Base-by-base conservation (phyloP, 1,140 invertebrate genomes). In the Brachionus rotundiformis region DNA sequence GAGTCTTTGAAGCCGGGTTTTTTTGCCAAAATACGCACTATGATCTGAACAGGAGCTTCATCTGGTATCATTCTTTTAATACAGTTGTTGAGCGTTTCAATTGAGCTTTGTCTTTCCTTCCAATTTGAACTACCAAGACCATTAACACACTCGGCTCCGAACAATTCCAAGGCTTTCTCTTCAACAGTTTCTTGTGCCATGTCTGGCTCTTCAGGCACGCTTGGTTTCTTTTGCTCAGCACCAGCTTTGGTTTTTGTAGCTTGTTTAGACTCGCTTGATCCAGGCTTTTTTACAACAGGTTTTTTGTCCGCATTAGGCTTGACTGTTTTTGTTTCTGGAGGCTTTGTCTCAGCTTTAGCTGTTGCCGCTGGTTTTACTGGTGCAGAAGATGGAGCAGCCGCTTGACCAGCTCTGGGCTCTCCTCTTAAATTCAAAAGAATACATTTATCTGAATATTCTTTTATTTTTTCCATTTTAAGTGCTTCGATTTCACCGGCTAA, bases 1-100 rank as follows among this genome's bases (percentile, higher is more conserved):
- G 92, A 95, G 84, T 96, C 95, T 85, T 94, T 95, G 0, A 96
- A 90, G 3, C 95, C 95, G 0, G 95, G 94, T 86, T 95, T 96
- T 84, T 92, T 94, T 79, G 91, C 91, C 10, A 96, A 84, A 4
- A 90, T 90, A 75, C 92, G 90, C 7, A 94, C 90, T 47, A 95
- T 86, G 3, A 93, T 90, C 88, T 96, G 94, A 1, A 92, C 90
- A 0, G 91, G 90, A 4, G 93, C 90, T 61, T 92, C 91, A 59
- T 89, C 89, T 29, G 89, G 85, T 75, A 92, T 91, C 83, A 76
- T 71, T 33, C 47, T 39, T 76, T 82, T 76, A 3, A 79, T 82
- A 59, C 23, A 19, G 36, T 91, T 89, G 13, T 89, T 85, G 71
- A 95, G 90, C 83, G 91, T 91, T 84, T 95, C 93, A 25, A 92